Evolutionary conservation across 2,113 vertebrate species (phyloP), one percentile per base, ranked within the genome.

Genomic region (Nansenia antarctica): DNA sequence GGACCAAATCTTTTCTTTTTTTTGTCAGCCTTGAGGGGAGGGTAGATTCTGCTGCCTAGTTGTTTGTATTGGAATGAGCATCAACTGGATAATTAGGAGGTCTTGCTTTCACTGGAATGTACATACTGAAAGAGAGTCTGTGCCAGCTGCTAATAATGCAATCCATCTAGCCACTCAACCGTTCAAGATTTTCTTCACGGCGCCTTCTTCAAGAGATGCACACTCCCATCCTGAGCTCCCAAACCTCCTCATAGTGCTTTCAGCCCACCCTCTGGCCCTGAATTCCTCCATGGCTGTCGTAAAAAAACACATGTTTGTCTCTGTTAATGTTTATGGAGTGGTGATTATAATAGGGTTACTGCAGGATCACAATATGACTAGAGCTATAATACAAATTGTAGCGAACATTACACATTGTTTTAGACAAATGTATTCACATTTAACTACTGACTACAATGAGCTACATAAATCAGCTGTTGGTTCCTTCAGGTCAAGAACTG

Each of bases 51-150:
- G 72, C 63, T 69, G 29, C 42, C 70, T 62, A 70, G 68, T 72
- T 70, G 71, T 85, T 83, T 83, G 80, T 79, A 77, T 71, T 79
- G 77, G 65, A 90, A 70, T 70, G 69, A 63, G 63, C 35, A 82
- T 77, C 62, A 79, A 80, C 60, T 79, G 69, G 70, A 81, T 84
- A 80, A 86, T 85, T 73, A 77, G 62, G 64, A 69, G 57, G 62
- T 69, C 53, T 68, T 57, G 37, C 45, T 73, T 80, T 69, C 39
- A n/a, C 66, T 82, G 77, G 77, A 86, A 84, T 80, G 65, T 75
- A 63, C 74, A 65, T 67, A n/a, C 6, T n/a, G 45, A 49, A n/a
- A 67, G 78, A 74, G 26, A 31, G 30, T 63, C 61, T 18, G 62
- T 75, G 69, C 61, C 68, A 79, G 68, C 30, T 37, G 61, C 57